Evolutionary conservation across 2,113 vertebrate species (phyloP), one percentile per base, ranked within the genome.

Genomic region (Campylomormyrus tamandua): DNA sequence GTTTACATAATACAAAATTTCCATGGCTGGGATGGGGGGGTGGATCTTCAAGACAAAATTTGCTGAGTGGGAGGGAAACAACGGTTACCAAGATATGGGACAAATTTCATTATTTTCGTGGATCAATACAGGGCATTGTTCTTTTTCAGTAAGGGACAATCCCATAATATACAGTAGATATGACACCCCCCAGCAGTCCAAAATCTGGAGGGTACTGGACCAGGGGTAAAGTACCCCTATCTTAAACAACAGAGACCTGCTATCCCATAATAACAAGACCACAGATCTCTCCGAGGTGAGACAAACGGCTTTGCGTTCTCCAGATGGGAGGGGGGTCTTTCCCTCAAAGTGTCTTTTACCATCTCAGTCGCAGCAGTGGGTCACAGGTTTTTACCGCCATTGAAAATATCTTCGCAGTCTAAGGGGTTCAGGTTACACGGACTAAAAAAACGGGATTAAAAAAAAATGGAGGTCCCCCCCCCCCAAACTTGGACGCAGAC

Each of bases 361-460:
- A 77, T 17, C 31, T 8, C 7, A 77, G 70, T 5, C 31, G 1
- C 31, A 39, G 4, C 27, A 39, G 31, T 35, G 31, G 27, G 66
- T 74, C 92, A 92, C 88, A 90, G 91, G 91, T 91, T 91, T 93
- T 92, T 90, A 89, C 89, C 35, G 91, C 80, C 74, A 87, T 88
- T 84, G 85, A 56, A 91, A 90, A 93, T 86, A 89, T 92, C 87
- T 66, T 91, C 91, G 91, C 46, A 62, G 90, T 91, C 93, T 91
- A 42, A 5, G 53, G 93, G 89, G 92, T 93, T 92, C 90, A 90
- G 93, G 91, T 92, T 92, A 89, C 49, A 35, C 21, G 1, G 10
- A 90, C 35, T 42, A 11, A 83, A 11, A 11, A 74, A 49, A 27
- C 2, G 1, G 46, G 19, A 7, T 53, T 53, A 84, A 83, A 48